Percentiles rank a stretch among this genome's conserved stretches.
Evolutionary conservation across 2,113 vertebrate genomes (phyloP).

Genomic region (Hipposideros armiger): DNA sequence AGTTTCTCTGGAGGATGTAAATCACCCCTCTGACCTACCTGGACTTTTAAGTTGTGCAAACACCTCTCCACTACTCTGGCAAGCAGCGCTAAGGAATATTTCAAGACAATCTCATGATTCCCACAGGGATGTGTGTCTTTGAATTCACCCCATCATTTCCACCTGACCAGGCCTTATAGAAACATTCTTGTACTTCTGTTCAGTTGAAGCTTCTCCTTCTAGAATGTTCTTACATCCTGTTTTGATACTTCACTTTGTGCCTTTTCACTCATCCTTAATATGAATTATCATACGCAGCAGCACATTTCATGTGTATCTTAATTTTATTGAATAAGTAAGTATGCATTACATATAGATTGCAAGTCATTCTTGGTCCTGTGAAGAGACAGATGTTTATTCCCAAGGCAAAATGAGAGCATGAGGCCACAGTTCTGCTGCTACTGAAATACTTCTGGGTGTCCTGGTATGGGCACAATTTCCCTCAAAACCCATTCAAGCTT

Average conservation of each 20-base stretch:
- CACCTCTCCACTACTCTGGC: neutral
- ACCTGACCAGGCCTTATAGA: neutral
- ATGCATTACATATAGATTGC: slow-evolving; percentile 72
- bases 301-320: slow-evolving; percentile 55
- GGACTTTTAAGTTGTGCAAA: neutral
- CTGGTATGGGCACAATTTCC: slow-evolving; percentile 66
- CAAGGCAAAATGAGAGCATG: slow-evolving; percentile 63
- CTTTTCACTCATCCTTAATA: slow-evolving; percentile 13
- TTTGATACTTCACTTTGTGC: neutral
- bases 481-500: slow-evolving; percentile 63
- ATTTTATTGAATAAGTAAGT: slow-evolving; percentile 81
- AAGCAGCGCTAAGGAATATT: slow-evolving; percentile 31
- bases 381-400: slow-evolving; percentile 66
- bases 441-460: slow-evolving; percentile 58
- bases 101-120: slow-evolving; percentile 27
- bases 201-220: neutral
- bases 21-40: slow-evolving; percentile 46
- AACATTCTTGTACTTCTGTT: slow-evolving; percentile 22
- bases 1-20: slow-evolving; percentile 42
- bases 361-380: slow-evolving; percentile 72
- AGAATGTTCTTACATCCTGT: neutral
- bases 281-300: slow-evolving; percentile 57
- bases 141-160: slow-evolving; percentile 5
- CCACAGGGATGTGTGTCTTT: slow-evolving; percentile 3
- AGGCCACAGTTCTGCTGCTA: slow-evolving; percentile 58